Evolutionary conservation across 1,140 invertebrate genomes (phyloP).

Genomic region (Nixonia krombeini): DNA sequence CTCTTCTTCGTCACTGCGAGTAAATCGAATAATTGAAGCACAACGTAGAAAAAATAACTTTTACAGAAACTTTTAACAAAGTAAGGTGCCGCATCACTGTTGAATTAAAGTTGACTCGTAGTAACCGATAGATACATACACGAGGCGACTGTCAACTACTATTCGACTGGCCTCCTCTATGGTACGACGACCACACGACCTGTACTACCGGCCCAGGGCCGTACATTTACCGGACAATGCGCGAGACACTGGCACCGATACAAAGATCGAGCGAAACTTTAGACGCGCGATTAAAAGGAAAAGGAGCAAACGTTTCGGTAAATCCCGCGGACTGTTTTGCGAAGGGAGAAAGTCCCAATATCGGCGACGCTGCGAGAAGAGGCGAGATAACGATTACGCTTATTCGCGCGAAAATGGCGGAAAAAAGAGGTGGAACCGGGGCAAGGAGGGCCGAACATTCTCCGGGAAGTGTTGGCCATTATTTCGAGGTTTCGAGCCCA

Average conservation of each 20-base stretch:
- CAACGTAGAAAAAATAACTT: not conserved
- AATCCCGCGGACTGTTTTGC: no score
- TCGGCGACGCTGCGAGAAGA: not conserved
- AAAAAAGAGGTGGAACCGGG: not conserved
- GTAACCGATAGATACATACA: not conserved
- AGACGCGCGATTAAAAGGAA: not conserved
- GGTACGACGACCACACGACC: constrained; percentile 29
- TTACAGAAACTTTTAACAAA: no score
- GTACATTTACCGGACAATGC: constrained; percentile 24
- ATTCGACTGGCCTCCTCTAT: constrained; percentile 15
- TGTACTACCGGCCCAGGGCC: constrained; percentile 44
- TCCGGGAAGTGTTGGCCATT: constrained; percentile 4
- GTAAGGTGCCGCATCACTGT: no score
- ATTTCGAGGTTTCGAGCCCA: constrained; percentile 17
- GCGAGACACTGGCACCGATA: not conserved
- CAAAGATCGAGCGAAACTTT: not conserved
- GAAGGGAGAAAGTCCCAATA: not conserved
- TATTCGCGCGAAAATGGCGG: not conserved
- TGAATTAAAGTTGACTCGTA: no score
- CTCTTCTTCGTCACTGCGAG: no score
- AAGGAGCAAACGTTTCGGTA: not conserved
- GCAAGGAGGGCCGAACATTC: constrained; percentile 3
- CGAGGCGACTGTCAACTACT: constrained; percentile 24
- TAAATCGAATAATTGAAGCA: no score
- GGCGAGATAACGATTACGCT: not conserved